Base-by-base conservation (phyloP, 2,797 vertebrate species). In the Prunella strophiata region DNA sequence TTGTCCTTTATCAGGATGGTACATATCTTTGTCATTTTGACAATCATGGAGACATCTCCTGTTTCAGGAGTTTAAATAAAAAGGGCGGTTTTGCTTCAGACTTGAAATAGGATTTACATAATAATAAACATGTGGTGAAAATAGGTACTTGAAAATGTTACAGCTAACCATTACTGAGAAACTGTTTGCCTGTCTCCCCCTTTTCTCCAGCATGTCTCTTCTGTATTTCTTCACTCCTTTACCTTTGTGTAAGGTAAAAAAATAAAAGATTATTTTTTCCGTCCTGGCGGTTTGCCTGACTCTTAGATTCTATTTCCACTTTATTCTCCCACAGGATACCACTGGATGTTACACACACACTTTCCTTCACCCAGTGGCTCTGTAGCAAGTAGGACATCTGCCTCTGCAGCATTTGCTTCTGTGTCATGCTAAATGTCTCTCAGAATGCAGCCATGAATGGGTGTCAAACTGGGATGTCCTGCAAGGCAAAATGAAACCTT, bases 281-380 rank as follows among this genome's bases (percentile, higher is more conserved):
- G 32, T 70, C 40, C 6, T 22, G 57, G 16, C 29, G 77, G 32
- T 5, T 48, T 74, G 38, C 9, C 20, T 81, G 21, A 58, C 17
- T 48, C 16, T 43, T 55, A 67, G 36, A 51, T n/a, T 68, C 30
- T 78, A 12, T 66, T 65, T 55, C 27, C 8, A 29, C 8, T 68
- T 85, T 21, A 30, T 52, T 75, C 34, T 51, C 9, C 40, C 51
- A n/a, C 22, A 45, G 36, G 57, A n/a, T 47, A 43, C 14, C 4
- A 2, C 52, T 52, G 55, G 15, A 13, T 43, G 21, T 34, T 47
- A 38, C 5, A 42, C 1, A 9, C 0, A 5, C 0, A 0, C 26
- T 45, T 81, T 30, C 15, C 62, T 54, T 67, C 38, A 43, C 34
- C 23, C 22, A 32, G 22, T 38, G 12, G 11, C 57, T 93, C 62